Evolutionary conservation across 92 coral and sea anemone species (phyloP).

Genomic region (Porites divaricata): DNA sequence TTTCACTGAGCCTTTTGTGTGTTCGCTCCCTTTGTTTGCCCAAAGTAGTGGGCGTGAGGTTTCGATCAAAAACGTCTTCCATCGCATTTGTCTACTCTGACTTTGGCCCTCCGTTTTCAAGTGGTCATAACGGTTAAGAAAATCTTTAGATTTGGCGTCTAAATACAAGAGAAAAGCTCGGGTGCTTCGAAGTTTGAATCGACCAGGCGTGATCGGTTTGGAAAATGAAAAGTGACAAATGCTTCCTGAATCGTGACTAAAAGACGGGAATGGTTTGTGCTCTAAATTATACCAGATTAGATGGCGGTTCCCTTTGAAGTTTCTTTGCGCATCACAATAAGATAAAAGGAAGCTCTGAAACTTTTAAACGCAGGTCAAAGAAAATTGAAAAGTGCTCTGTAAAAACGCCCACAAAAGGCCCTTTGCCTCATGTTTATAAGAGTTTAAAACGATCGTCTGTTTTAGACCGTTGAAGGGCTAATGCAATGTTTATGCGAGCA

Average conservation of each 20-base stretch:
- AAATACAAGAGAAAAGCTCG: conserved; percentile 13
- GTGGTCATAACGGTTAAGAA: not conserved
- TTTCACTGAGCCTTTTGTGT: conserved; percentile 88
- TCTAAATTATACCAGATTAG: conserved; percentile 92
- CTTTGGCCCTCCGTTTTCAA: not conserved
- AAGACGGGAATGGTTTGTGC: conserved; percentile 73
- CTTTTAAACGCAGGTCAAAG: conserved; percentile 55
- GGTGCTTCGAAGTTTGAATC: conserved; percentile 41
- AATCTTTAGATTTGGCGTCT: conserved; percentile 7
- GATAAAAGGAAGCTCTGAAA: conserved; percentile 61
- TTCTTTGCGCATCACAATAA: conserved; percentile 69
- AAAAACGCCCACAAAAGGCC: conserved; percentile 43
- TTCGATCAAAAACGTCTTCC: conserved; percentile 21
- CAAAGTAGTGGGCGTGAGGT: conserved; percentile 78
- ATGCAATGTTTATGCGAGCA: not conserved
- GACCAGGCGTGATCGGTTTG: conserved; percentile 70
- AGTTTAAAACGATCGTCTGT: conserved; percentile 27
- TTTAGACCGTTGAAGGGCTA: not conserved
- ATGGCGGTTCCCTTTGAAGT: conserved; percentile 88
- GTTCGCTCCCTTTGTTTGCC: conserved; percentile 72
- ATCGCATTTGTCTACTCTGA: conserved; percentile 11
- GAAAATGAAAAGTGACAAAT: conserved; percentile 87
- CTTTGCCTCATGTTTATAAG: conserved; percentile 23
- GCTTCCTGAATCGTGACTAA: conserved; percentile 94
- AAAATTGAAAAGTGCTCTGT: conserved; percentile 33